A percentile compares a stretch with the other conserved stretches of the same genome.
These are phyloP conservation scores for Ancistrus triradiatus DNA, from an alignment of 2,113 vertebrate species.

Conservation along the genomic window DNA sequence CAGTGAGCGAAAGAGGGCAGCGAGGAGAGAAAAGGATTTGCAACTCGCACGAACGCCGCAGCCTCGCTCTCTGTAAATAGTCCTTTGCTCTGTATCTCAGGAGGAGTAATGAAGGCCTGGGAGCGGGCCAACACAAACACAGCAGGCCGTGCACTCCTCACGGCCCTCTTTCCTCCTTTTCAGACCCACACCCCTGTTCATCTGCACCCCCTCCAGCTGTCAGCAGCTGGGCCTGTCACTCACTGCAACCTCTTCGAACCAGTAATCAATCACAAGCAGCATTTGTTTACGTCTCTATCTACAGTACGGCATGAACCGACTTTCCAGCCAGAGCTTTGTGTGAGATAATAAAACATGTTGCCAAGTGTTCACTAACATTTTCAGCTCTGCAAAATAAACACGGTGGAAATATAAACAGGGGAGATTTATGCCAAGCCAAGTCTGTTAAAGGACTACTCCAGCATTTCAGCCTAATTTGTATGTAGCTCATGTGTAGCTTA, in stretches of 20 bases:
- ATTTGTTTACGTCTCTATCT: conserved; percentile 43
- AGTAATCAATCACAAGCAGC: conserved; percentile 40
- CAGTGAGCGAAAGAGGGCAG: background rate
- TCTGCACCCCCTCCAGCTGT: conserved; percentile 41
- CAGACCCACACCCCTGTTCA: background rate
- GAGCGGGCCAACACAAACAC: conserved; percentile 70
- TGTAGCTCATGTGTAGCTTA: no score
- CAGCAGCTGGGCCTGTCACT: conserved; percentile 53
- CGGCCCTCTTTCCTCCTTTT: conserved; percentile 11
- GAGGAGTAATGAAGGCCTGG: conserved; percentile 72
- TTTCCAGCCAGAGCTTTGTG: conserved; percentile 7
- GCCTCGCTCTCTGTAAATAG: conserved; percentile 62
- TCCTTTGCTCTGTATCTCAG: conserved; percentile 66
- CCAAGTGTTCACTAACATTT: conserved; percentile 1
- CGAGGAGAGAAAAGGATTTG: conserved; percentile 34
- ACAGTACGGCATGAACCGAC: conserved; percentile 29
- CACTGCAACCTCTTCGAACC: conserved; percentile 42
- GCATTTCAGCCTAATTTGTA: background rate
- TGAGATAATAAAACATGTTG: conserved; percentile 5
- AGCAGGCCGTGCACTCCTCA: conserved; percentile 43
- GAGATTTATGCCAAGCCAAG: background rate
- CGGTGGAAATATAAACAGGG: background rate
- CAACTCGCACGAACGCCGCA: conserved; percentile 46
- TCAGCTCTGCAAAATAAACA: conserved; percentile 23
- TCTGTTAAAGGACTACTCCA: background rate